These are phyloP conservation scores for Apostichopus californicus DNA, from an alignment of 35 echinoderm and acorn worm species.

Conservation along the genomic window DNA sequence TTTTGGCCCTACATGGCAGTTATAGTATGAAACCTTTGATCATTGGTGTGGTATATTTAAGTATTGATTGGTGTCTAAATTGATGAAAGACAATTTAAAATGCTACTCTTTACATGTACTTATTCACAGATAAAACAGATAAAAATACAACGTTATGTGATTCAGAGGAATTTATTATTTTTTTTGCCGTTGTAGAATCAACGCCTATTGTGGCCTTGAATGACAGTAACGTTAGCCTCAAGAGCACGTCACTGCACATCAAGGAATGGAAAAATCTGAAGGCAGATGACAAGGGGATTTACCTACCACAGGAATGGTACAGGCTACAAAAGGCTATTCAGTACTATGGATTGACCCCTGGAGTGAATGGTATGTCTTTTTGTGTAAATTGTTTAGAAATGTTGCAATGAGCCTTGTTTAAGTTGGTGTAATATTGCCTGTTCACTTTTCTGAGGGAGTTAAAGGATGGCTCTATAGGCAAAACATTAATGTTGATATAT, in stretches of 20 bases:
- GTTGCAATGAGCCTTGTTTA: too few relatives aligned
- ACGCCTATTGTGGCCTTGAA: constrained; percentile 67
- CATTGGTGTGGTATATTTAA: too few relatives aligned
- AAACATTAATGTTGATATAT: too few relatives aligned
- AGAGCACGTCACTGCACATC: constrained; percentile 56
- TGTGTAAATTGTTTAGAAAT: neutral
- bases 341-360: constrained; percentile 60
- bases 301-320: constrained; percentile 73
- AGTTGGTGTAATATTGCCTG: too few relatives aligned
- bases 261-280: constrained; percentile 63
- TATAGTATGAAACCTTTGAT: too few relatives aligned
- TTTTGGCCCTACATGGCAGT: too few relatives aligned
- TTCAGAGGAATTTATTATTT: too few relatives aligned
- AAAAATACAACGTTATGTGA: too few relatives aligned
- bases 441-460: too few relatives aligned
- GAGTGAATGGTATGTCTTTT: constrained; percentile 67
- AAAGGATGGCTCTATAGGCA: too few relatives aligned
- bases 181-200: constrained; percentile 55
- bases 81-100: neutral
- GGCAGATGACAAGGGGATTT: constrained; percentile 18
- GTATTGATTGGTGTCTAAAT: too few relatives aligned
- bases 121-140: too few relatives aligned
- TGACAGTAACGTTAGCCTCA: constrained; percentile 34
- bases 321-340: constrained; percentile 59
- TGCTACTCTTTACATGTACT: neutral